A percentile compares a stretch with the other conserved stretches of the same genome.
Conservation (phyloP, 2,888 invertebrate genomes). For the Odontocerum albicorne region DNA sequence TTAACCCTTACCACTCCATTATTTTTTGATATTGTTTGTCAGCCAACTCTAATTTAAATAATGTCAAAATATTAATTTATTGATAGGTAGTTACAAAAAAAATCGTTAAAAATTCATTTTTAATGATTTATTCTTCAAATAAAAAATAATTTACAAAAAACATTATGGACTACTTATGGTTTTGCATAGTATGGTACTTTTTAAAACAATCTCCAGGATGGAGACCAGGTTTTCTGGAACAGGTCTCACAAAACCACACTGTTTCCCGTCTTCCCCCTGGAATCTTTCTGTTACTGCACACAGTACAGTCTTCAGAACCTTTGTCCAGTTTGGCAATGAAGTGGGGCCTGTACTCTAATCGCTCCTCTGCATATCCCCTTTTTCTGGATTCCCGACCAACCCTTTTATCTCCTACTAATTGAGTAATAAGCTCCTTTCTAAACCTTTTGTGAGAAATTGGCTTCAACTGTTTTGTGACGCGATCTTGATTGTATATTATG, state of each 20-base stretch:
- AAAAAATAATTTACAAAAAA: too few relatives aligned
- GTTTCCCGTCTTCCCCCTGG: constrained; percentile 9
- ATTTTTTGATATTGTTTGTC: too few relatives aligned
- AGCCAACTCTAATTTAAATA: too few relatives aligned
- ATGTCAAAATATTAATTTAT: too few relatives aligned
- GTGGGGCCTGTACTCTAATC: too few relatives aligned
- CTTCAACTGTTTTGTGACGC: neutral
- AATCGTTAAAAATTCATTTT: constrained; percentile 4
- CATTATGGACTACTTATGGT: neutral
- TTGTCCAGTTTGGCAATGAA: constrained; percentile 6
- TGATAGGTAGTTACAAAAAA: constrained; percentile 6
- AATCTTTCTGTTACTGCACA: constrained; percentile 17
- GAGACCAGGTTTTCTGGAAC: constrained; percentile 10
- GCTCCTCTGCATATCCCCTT: too few relatives aligned
- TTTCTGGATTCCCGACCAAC: neutral
- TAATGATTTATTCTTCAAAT: constrained; percentile 2
- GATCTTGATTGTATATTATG: constrained; percentile 4
- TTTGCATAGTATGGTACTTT: constrained; percentile 2
- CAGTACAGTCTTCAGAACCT: constrained; percentile 9
- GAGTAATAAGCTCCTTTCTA: constrained; percentile 2
- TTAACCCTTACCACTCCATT: too few relatives aligned
- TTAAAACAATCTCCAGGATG: neutral
- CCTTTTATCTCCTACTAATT: constrained; percentile 4
- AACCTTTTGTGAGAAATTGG: constrained; percentile 3
- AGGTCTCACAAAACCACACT: constrained; percentile 13